These are phyloP conservation scores for Thereva nobilitata DNA, from an alignment of 2,888 invertebrate genomes.

Conservation along the genomic window DNA sequence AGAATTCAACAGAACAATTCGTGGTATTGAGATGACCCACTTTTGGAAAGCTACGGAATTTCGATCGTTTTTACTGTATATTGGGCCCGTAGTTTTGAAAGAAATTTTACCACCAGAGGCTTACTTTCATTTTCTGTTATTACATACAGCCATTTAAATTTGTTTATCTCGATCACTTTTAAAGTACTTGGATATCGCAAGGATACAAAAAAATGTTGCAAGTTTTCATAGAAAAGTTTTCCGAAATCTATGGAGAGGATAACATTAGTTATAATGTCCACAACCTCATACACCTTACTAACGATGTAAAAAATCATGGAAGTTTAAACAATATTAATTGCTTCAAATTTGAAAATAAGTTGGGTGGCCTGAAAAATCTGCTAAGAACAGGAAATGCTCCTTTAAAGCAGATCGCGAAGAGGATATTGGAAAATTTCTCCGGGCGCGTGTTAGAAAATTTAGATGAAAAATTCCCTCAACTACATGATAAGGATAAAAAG, in stretches of 20 bases:
- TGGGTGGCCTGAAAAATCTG: slow-evolving; percentile 8
- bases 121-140: slow-evolving; percentile 42
- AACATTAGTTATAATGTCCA: slow-evolving; percentile 43
- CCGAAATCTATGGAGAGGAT: slow-evolving; percentile 40
- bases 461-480: not conserved
- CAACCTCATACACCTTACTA: slow-evolving; percentile 40
- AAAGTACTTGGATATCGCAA: slow-evolving; percentile 37
- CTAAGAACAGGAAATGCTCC: slow-evolving; percentile 41
- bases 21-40: slow-evolving; percentile 2
- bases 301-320: slow-evolving; percentile 41
- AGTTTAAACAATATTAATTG: slow-evolving; percentile 36
- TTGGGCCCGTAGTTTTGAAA: slow-evolving; percentile 42
- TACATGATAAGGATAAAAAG: slow-evolving; percentile 1
- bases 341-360: slow-evolving; percentile 25
- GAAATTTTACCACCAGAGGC: slow-evolving; percentile 34
- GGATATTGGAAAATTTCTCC: slow-evolving; percentile 31
- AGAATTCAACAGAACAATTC: slow-evolving; percentile 21
- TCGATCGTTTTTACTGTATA: slow-evolving; percentile 43
- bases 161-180: not conserved
- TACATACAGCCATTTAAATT: slow-evolving; percentile 6
- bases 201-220: slow-evolving; percentile 41
- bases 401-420: slow-evolving; percentile 39
- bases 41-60: slow-evolving; percentile 45
- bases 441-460: not conserved
- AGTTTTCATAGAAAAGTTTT: slow-evolving; percentile 40